A percentile compares a stretch with the other conserved stretches of the same genome.
Conservation (phyloP, 2,113 vertebrate species). For the Mus spicilegus region DNA sequence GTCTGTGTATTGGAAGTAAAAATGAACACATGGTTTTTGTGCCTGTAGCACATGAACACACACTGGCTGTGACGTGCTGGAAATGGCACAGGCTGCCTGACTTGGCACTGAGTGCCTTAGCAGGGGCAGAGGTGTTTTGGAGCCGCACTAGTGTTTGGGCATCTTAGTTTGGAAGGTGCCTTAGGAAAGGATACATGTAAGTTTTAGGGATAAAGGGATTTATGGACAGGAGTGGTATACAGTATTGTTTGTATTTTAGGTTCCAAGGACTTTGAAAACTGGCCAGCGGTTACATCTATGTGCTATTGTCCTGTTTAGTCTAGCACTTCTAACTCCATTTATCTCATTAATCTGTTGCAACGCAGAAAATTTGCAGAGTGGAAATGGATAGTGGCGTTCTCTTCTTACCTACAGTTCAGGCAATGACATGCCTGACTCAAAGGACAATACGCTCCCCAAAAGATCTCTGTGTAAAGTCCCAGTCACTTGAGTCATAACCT, state of each 20-base stretch:
- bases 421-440: neutral
- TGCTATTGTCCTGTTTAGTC: slow-evolving; percentile 22
- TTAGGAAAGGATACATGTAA: slow-evolving; percentile 3
- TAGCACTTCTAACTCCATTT: slow-evolving; percentile 47
- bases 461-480: neutral
- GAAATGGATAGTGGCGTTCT: slow-evolving; percentile 16
- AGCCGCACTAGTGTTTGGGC: slow-evolving; percentile 32
- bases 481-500: neutral
- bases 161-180: slow-evolving; percentile 44
- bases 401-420: neutral
- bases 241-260: slow-evolving; percentile 46
- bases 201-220: neutral
- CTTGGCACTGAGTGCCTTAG: slow-evolving; percentile 53
- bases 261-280: slow-evolving; percentile 66
- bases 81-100: slow-evolving; percentile 73
- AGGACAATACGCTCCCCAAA: neutral
- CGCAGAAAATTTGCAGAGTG: slow-evolving; percentile 4
- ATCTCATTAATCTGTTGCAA: slow-evolving; percentile 13
- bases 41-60: slow-evolving; percentile 62
- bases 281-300: neutral
- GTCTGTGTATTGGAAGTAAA: slow-evolving; percentile 79
- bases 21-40: slow-evolving; percentile 68
- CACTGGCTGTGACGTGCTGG: slow-evolving; percentile 64
- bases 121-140: slow-evolving; percentile 59
- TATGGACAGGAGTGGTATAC: neutral